These are phyloP conservation scores for Formica selysi DNA, from an alignment of 1,140 invertebrate genomes.

Conservation along the genomic window DNA sequence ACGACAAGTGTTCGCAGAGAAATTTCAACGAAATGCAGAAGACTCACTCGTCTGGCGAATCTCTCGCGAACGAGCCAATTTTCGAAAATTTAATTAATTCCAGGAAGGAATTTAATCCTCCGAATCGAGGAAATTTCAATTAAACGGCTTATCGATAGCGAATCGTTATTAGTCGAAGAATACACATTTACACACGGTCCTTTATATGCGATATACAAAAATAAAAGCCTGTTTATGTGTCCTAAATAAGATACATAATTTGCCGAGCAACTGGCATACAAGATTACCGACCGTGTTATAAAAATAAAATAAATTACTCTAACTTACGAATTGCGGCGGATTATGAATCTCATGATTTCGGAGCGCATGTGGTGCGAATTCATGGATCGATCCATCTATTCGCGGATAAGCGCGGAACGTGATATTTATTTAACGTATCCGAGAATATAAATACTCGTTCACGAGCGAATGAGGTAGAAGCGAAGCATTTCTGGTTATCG, in stretches of 20 bases:
- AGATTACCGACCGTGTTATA: slow-evolving; percentile 4
- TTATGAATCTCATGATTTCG: not conserved
- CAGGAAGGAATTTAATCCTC: slow-evolving; percentile 34
- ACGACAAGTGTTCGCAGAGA: not conserved
- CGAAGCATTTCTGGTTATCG: slow-evolving; percentile 14
- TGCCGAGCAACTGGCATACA: not conserved
- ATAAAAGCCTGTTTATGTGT: slow-evolving; percentile 31
- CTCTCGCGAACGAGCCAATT: not conserved
- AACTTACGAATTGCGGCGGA: slow-evolving; percentile 7
- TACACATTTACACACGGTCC: not conserved
- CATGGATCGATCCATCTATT: not conserved
- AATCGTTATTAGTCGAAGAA: not conserved
- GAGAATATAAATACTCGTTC: not conserved
- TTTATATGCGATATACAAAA: not conserved
- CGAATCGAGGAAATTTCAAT: not conserved
- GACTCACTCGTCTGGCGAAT: not conserved
- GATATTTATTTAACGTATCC: slow-evolving; percentile 31
- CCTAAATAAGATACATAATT: slow-evolving; percentile 35
- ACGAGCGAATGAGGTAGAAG: not conserved
- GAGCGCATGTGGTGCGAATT: not conserved
- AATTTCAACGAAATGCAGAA: not conserved
- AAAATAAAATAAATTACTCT: slow-evolving; percentile 17
- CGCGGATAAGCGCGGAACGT: slow-evolving; percentile 27
- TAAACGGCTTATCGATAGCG: not conserved
- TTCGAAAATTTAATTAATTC: slow-evolving; percentile 28